Evolutionary conservation across 2,797 vertebrate species (phyloP).

Genomic region (Notamacropus eugenii): DNA sequence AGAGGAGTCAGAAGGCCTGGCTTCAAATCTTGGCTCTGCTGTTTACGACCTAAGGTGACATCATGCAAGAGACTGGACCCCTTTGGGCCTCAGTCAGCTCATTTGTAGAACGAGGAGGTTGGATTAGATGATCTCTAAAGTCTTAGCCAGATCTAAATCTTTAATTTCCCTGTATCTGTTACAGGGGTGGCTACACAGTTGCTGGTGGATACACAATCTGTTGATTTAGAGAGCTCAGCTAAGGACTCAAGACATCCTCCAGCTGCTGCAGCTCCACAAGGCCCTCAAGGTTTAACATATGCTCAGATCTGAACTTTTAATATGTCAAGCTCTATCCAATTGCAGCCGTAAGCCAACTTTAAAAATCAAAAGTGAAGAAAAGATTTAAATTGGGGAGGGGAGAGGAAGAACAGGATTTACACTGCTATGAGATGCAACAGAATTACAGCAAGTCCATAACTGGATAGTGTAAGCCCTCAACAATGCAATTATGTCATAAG

Average conservation of each 20-base stretch:
- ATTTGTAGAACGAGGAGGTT: no score
- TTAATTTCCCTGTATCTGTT: not conserved
- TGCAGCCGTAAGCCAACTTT: not conserved
- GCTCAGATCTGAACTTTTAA: slow-evolving; percentile 9
- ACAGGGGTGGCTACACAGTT: not conserved
- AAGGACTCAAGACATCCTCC: not conserved
- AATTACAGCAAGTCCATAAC: no score
- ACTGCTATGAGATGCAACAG: no score
- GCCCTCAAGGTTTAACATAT: not conserved
- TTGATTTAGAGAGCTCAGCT: not conserved
- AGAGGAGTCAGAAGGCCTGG: not conserved
- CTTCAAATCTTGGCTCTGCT: not conserved
- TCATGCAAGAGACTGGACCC: not conserved
- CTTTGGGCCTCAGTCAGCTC: not conserved
- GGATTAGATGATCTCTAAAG: no score
- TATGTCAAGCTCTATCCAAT: slow-evolving; percentile 6
- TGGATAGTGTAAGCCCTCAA: no score
- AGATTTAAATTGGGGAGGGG: not conserved
- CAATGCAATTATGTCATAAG: no score
- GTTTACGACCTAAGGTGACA: not conserved
- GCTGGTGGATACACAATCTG: not conserved
- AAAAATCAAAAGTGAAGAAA: slow-evolving; percentile 8
- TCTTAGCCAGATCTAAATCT: no score
- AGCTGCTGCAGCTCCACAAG: not conserved
- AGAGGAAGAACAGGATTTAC: no score